Evolutionary conservation across 1,140 invertebrate genomes (phyloP), one percentile per base, ranked within the genome.

Genomic region (Listronotus bonariensis): DNA sequence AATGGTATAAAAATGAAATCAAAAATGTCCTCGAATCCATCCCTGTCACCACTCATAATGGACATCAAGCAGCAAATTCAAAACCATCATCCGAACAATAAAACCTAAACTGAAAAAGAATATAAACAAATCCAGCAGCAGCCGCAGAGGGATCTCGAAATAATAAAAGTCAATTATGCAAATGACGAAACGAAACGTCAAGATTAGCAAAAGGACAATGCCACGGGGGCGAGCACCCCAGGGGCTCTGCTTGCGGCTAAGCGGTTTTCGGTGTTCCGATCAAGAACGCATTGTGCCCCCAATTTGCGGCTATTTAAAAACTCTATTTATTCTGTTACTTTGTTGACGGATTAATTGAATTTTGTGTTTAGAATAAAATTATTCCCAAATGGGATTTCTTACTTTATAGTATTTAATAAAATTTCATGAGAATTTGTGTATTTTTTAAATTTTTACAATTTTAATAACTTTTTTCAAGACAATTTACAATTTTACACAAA

Each of bases 261-360:
- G 66, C 62, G 69, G 42, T 68, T 71, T 71, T 71, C 69, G 34
- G 17, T 71, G 69, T 71, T 65, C 34, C 63, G 67, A 71, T 71
- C 67, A 70, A 65, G 45, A 15, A 18, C 36, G 66, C 46, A 68
- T 69, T 59, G 64, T 66, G 49, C 34, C 54, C 55, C 65, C 65
- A 66, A 70, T 70, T 70, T 51, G 65, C 56, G 41, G 34, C 59
- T 68, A 68, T 55, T 56, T 4, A 43, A 31, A 43, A 10, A 10
- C 52, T 42, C 41, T 63, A 51, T 63, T 63, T 60, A 51, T 51
- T 52, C 32, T 52, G n/a, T 15, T 40, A 36, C 45, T 38, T 59
- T 36, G 43, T 41, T 41, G 56, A 48, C 49, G 58, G 32, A 41
- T 60, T 51, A 42, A 51, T 60, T 36, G 20, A 60, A 49, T 59